phyloP scores from a whole-genome alignment of 2,888 invertebrate species.

The Hemistola chrysoprasaria region DNA sequence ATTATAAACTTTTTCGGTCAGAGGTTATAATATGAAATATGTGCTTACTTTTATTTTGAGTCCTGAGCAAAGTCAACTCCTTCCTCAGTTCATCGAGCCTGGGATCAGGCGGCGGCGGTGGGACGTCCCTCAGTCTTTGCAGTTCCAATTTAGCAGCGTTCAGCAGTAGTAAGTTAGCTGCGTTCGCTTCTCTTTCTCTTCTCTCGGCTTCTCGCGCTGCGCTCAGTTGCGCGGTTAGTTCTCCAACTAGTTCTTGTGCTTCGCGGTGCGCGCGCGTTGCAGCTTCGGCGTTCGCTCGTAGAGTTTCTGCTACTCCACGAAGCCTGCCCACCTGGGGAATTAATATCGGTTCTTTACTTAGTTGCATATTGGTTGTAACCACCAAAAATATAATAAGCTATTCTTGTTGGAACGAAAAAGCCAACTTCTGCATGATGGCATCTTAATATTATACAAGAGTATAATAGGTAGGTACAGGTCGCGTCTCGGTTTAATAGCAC shows the following conservation, averaged over 20 bases:
- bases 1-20: too few species aligned
- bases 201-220: conserved; percentile 73
- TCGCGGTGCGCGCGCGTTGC: conserved; percentile 77
- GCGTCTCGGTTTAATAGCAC: too few species aligned
- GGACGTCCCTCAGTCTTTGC: conserved; percentile 84
- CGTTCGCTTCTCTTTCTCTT: conserved; percentile 76
- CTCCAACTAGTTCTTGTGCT: conserved; percentile 75
- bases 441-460: too few species aligned
- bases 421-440: too few species aligned
- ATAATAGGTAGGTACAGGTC: too few species aligned
- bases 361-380: too few species aligned
- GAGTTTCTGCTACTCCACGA: conserved; percentile 81
- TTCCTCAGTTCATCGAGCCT: conserved; percentile 89
- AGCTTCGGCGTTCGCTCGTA: conserved; percentile 82
- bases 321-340: conserved; percentile 65
- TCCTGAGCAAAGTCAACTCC: conserved; percentile 87
- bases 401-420: too few species aligned
- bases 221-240: conserved; percentile 71
- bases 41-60: conserved; percentile 87
- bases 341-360: too few species aligned
- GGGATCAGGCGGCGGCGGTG: conserved; percentile 85
- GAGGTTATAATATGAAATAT: conserved; percentile 12
- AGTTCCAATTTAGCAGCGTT: conserved; percentile 86
- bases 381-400: too few species aligned
- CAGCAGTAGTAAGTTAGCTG: conserved; percentile 81